Base-by-base conservation (phyloP, 2,113 vertebrate species). In the Xiphorhynchus elegans region DNA sequence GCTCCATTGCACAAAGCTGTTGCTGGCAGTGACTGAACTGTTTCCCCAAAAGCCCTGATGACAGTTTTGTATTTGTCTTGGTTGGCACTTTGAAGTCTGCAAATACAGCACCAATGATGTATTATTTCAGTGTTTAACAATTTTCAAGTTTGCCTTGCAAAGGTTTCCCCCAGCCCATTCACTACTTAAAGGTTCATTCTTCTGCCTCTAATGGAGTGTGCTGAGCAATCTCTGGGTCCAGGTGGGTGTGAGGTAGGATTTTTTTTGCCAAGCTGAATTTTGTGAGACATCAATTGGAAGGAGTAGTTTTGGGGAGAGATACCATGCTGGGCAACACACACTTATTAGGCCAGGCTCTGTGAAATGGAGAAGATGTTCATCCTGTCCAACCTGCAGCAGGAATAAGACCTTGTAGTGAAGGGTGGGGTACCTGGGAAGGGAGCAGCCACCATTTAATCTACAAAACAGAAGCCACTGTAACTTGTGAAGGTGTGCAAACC, bases 401-500 rank as follows among this genome's bases (percentile, higher is more conserved):
- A 78, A 26, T 33, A 58, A 75, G 39, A 73, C 25, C 23, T 26
- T 63, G 42, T 8, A 46, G 39, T 55, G 63, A 23, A 79, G 35
- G 7, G 29, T 47, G 29, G 42, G 7, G 16, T 46, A 25, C 17
- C 19, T 80, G 58, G 26, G 28, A 28, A 70, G 8, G 18, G 21
- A 3, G 10, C 26, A 76, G n/a, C 18, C n/a, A 47, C 24, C 11
- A 23, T 62, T 67, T 85, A 56, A 79, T 60, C 29, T 26, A 29
- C 14, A 55, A 49, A 83, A 50, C 33, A 56, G 66, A n/a, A 76
- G 33, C 46, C 83, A 21, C 28, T 85, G 39, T 35, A 24, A 35
- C 1, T 1, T 1, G 9, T 0, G 8, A 75, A 68, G 37, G 35
- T 68, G 40, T 69, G 58, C 47, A 29, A 63, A 23, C 16, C 12